Evolutionary conservation across 1,140 invertebrate species (phyloP).

Genomic region (Hylaeus anthracinus): DNA sequence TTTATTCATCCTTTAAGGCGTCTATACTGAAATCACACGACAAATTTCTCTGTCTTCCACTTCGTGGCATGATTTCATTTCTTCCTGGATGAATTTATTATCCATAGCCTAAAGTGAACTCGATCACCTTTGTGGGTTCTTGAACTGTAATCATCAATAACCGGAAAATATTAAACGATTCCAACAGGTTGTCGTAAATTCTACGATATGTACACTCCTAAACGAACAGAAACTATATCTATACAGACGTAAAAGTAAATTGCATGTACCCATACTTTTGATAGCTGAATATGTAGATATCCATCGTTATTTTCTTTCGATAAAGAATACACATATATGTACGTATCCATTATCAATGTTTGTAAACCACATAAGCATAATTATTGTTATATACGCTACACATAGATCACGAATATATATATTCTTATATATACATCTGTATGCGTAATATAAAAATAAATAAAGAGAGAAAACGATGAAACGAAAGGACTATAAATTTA

Average conservation of each 20-base stretch:
- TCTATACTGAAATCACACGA: no score
- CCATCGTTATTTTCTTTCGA: background rate
- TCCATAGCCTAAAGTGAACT: constrained; percentile 6
- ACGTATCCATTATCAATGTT: background rate
- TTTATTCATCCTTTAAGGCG: no score
- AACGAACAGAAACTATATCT: background rate
- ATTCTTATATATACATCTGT: constrained; percentile 43
- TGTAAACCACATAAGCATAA: background rate
- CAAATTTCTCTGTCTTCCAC: background rate
- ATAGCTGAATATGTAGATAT: constrained; percentile 38
- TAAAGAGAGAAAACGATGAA: background rate
- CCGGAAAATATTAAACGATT: constrained; percentile 1
- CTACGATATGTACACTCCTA: constrained; percentile 35
- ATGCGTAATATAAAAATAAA: constrained; percentile 18
- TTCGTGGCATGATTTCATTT: constrained; percentile 1
- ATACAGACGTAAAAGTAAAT: constrained; percentile 1
- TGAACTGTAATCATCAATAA: constrained; percentile 22
- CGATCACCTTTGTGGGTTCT: constrained; percentile 22
- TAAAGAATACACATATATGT: background rate
- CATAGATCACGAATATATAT: constrained; percentile 30
- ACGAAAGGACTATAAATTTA: background rate
- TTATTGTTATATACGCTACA: constrained; percentile 21
- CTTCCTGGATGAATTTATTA: background rate
- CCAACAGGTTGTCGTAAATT: constrained; percentile 27
- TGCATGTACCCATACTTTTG: background rate